Evolutionary conservation across 1,140 invertebrate genomes (phyloP), one percentile per base, ranked within the genome.

Genomic region (Notospermus geniculatus): DNA sequence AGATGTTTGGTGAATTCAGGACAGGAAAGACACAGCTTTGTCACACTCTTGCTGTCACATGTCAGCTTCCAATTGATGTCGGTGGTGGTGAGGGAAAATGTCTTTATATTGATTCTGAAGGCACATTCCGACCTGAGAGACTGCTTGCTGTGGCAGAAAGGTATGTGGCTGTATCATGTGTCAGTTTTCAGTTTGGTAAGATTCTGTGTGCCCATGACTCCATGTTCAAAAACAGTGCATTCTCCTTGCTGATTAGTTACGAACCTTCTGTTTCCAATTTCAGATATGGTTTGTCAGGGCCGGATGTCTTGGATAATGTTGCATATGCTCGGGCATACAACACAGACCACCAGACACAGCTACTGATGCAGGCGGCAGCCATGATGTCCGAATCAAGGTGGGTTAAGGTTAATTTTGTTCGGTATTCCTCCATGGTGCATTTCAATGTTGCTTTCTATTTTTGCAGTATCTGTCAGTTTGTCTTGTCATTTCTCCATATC

Each of bases 31-130:
- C 95, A 19, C 97, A 99, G 73, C 71, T 99, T 0, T 99, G 95
- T 79, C 97, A 99, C 72, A 97, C 93, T 1, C 80, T 99, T 27
- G 96, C 97, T 62, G 97, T 99, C 0, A 98, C 96, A 45, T 99
- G 97, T 80, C 97, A 97, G 84, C 79, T 99, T 57, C 95, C 97
- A 0, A 90, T 98, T 67, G 94, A 97, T 70, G 90, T 91, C 82
- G 92, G 91, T 60, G 97, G 97, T n/a, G 96, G 93, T 11, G 97
- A 98, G 85, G 97, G 97, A 11, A 98, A 97, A 80, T 97, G 95
- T 73, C 83, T 99, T 56, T 99, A 97, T 78, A 92, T 99, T 68
- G 97, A 99, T 72, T 98, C 97, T 0, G 97, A 99, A 79, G 93
- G 93, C 45, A 97, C 95, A 2, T 99, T 99, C 76, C 82, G 97